Percentiles rank a stretch among this genome's conserved stretches.
Evolutionary conservation across 2,113 vertebrate genomes (phyloP).

Genomic region (Pelobates fuscus): DNA sequence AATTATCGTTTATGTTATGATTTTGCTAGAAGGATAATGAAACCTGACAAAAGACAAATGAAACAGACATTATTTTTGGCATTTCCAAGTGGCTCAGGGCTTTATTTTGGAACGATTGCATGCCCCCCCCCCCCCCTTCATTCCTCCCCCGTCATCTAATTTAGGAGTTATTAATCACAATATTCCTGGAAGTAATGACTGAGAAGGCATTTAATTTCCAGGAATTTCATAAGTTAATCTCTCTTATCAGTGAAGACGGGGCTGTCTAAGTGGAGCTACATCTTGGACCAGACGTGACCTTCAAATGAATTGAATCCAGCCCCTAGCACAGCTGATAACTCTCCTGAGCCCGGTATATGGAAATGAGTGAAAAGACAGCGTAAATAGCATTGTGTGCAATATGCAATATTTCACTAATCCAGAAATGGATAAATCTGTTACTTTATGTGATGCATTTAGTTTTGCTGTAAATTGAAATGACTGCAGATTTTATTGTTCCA

Average conservation of each 20-base stretch:
- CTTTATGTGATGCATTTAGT: background rate
- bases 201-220: conserved; percentile 30
- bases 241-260: conserved; percentile 25
- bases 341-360: background rate
- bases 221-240: conserved; percentile 44
- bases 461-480: conserved; percentile 11
- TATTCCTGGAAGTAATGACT: conserved; percentile 28
- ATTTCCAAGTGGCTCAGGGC: conserved; percentile 15
- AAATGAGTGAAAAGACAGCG: background rate
- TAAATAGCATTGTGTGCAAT: conserved; percentile 4
- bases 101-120: conserved; percentile 28
- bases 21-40: conserved; percentile 8
- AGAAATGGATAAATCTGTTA: conserved; percentile 26
- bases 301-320: conserved; percentile 14
- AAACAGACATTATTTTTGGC: conserved; percentile 32
- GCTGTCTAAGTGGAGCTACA: conserved; percentile 34
- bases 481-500: conserved; percentile 13
- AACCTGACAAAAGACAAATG: conserved; percentile 35
- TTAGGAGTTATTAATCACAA: background rate
- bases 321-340: conserved; percentile 1
- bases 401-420: conserved; percentile 18
- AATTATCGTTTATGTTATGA: conserved; percentile 34
- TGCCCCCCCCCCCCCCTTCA: conserved; percentile 17
- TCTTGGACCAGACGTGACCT: conserved; percentile 10
- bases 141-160: background rate